Evolutionary conservation across 2,888 invertebrate species (phyloP), one percentile per base, ranked within the genome.

Genomic region (Strigamia maritima): DNA sequence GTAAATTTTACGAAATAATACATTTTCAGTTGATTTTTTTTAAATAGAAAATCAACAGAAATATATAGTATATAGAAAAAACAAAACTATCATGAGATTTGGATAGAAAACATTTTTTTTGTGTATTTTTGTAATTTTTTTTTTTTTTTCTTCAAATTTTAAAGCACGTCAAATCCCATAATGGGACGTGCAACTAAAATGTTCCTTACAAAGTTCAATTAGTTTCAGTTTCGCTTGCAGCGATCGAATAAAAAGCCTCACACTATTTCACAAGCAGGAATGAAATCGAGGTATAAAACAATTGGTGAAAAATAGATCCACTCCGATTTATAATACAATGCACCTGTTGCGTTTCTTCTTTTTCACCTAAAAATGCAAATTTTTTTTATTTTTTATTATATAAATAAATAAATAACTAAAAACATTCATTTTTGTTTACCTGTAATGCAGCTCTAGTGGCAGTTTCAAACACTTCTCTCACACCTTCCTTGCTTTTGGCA

Each of bases 401-500:
- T n/a, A n/a, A n/a, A n/a, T n/a, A 80, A 76, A 78, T n/a, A n/a
- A n/a, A n/a, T n/a, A n/a, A n/a, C n/a, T n/a, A n/a, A n/a, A n/a
- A n/a, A n/a, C n/a, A n/a, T n/a, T n/a, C n/a, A n/a, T 31, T 31
- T 2, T 14, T 3, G 1, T 24, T 78, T 83, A 96, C 96, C 90
- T 97, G 96, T 87, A 98, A 90, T 84, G 98, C 98, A 85, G 98
- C 98, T 86, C 95, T 91, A 82, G 98, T 97, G 85, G 98, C 98
- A 84, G 97, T 98, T 90, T 98, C 98, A 88, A 99, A 99, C 83
- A 99, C 98, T 89, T 98, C 98, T 84, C 97, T 91, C 81, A 99
- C 97, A 84, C 98, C 98, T 87, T 99, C 98, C 91, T 98, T 98
- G 88, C 97, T 98, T 88, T 98, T 99, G 85, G 98, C 98, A 78